Evolutionary conservation across 2,113 vertebrate genomes (phyloP).

Genomic region (Fregetta grallaria): DNA sequence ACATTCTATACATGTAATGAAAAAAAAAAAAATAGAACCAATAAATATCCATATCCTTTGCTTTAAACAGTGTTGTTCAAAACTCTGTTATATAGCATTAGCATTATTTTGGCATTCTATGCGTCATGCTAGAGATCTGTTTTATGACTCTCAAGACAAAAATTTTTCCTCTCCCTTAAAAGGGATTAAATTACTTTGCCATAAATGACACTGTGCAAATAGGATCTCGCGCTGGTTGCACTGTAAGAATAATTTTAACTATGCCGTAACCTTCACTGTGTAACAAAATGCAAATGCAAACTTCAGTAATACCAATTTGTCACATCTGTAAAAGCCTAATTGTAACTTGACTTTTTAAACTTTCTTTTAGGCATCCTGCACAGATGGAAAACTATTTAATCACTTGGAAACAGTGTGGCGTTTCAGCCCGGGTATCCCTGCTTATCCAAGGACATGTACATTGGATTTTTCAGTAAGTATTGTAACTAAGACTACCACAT

Average conservation of each 20-base stretch:
- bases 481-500: not conserved
- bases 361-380: conserved; percentile 85
- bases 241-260: not conserved
- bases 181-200: not conserved
- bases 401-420: conserved; percentile 94
- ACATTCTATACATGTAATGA: not conserved
- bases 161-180: not conserved
- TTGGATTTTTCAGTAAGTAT: conserved; percentile 92
- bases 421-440: conserved; percentile 92
- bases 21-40: not conserved
- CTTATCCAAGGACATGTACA: conserved; percentile 92
- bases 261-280: not conserved
- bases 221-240: not conserved
- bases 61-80: not conserved
- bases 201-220: not conserved
- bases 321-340: not conserved
- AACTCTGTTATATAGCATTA: not conserved
- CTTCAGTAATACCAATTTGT: not conserved
- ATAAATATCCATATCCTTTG: not conserved
- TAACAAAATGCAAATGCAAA: not conserved
- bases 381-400: conserved; percentile 92
- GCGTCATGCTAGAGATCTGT: not conserved
- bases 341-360: not conserved
- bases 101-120: not conserved
- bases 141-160: not conserved